These are phyloP conservation scores for Eubasilissa regina DNA, from an alignment of 1,140 invertebrate species.

Conservation along the genomic window DNA sequence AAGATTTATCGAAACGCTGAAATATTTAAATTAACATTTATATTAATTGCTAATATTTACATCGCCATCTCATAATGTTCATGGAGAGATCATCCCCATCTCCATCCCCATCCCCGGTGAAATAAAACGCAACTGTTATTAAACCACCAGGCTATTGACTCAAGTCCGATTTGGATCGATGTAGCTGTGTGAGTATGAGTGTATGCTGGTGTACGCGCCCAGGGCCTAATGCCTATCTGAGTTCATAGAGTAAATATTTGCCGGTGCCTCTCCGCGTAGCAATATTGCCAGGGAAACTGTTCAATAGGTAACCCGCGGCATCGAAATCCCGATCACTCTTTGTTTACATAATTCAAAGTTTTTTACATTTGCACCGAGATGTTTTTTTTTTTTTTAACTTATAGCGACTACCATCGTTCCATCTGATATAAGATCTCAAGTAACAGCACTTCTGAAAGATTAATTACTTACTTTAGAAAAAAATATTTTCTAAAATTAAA, in stretches of 20 bases:
- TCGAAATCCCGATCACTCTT: slow-evolving; percentile 45
- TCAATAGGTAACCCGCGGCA: slow-evolving; percentile 36
- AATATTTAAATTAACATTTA: slow-evolving; percentile 49
- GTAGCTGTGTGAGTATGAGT: neutral
- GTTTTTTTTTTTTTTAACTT: neutral
- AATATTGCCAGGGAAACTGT: slow-evolving; percentile 55
- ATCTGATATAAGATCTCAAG: neutral
- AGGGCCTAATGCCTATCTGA: slow-evolving; percentile 53
- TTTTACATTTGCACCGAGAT: slow-evolving; percentile 1
- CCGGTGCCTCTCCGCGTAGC: slow-evolving; percentile 47
- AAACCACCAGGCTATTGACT: slow-evolving; percentile 55
- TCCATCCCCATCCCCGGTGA: slow-evolving; percentile 2
- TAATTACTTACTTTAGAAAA: too few relatives aligned
- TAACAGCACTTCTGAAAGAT: too few relatives aligned
- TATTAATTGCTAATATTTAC: slow-evolving; percentile 56
- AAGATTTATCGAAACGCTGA: too few relatives aligned
- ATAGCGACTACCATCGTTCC: neutral
- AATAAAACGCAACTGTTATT: slow-evolving; percentile 55
- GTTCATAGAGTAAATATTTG: slow-evolving; percentile 53
- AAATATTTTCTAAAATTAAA: too few relatives aligned
- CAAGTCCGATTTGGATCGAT: slow-evolving; percentile 55
- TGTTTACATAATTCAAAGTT: slow-evolving; percentile 20
- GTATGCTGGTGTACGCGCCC: too few relatives aligned
- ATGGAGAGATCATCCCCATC: neutral
- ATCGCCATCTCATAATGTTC: neutral